These are phyloP conservation scores for Neuroterus valhalla DNA, from an alignment of 1,140 invertebrate species.

Conservation along the genomic window DNA sequence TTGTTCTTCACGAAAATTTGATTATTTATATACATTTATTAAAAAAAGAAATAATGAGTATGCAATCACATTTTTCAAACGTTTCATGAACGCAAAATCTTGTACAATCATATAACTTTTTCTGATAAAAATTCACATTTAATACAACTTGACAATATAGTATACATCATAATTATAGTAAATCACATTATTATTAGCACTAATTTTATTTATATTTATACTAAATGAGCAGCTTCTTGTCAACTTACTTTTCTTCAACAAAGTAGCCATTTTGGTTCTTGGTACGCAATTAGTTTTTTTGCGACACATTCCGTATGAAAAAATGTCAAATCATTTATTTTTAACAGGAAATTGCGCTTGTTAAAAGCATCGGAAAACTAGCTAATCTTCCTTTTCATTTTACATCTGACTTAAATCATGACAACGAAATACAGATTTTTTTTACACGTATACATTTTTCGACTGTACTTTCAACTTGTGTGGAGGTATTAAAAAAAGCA, in stretches of 20 bases:
- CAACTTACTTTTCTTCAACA: background rate
- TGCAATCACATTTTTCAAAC: background rate
- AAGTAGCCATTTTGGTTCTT: background rate
- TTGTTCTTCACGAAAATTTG: background rate
- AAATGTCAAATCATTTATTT: background rate
- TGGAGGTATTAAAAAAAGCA: background rate
- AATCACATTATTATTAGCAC: constrained; percentile 26
- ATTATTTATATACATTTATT: too few species aligned
- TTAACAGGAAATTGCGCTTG: background rate
- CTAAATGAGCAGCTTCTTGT: constrained; percentile 26
- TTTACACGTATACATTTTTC: background rate
- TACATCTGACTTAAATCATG: background rate
- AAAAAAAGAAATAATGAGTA: too few species aligned
- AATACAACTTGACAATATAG: constrained; percentile 32
- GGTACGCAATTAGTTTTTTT: background rate
- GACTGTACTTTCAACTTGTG: background rate
- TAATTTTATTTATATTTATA: constrained; percentile 19
- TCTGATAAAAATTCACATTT: constrained; percentile 31
- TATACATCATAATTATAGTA: constrained; percentile 38
- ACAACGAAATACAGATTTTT: constrained; percentile 21
- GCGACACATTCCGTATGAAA: background rate
- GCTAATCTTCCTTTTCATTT: background rate
- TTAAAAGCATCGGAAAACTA: background rate
- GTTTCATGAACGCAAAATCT: constrained; percentile 3
- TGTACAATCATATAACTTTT: background rate